These are phyloP conservation scores for Drosophila macrothrix DNA, from an alignment of 2,888 invertebrate genomes.

Conservation along the genomic window DNA sequence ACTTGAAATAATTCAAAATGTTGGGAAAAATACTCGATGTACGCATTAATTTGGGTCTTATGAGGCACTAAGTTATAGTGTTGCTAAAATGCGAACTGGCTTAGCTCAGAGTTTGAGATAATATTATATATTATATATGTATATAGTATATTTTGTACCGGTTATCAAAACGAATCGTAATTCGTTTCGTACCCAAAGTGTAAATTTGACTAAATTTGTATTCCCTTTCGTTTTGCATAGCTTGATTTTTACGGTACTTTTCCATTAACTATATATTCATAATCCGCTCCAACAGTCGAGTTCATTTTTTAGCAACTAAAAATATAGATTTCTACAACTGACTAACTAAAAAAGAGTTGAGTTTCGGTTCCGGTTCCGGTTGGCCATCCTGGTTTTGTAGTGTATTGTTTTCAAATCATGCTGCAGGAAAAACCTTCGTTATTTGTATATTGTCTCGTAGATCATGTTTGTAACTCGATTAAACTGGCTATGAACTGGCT, in stretches of 20 bases:
- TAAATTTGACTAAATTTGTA: not conserved
- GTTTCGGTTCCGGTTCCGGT: not conserved
- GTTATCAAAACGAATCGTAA: not conserved
- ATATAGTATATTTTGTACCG: not conserved
- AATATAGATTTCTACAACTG: not conserved
- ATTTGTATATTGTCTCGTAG: not conserved
- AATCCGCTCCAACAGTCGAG: not conserved
- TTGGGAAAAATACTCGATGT: not conserved
- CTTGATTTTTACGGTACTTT: not conserved
- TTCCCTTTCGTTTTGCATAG: not conserved
- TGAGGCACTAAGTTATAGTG: not conserved
- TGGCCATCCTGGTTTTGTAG: not conserved
- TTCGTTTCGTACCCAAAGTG: not conserved
- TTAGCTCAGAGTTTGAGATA: not conserved
- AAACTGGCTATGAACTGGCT: conserved; percentile 13
- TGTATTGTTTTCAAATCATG: not conserved
- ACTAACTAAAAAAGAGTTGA: not conserved
- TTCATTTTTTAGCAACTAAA: not conserved
- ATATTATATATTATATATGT: not conserved
- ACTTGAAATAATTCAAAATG: not conserved
- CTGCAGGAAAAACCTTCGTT: not conserved
- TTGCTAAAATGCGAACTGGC: not conserved
- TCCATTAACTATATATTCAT: not conserved
- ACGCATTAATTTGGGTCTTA: not conserved
- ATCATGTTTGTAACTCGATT: conserved; percentile 19